phyloP scores from a whole-genome alignment of 1,140 invertebrate species.

The Drosophila lacertosa region DNA sequence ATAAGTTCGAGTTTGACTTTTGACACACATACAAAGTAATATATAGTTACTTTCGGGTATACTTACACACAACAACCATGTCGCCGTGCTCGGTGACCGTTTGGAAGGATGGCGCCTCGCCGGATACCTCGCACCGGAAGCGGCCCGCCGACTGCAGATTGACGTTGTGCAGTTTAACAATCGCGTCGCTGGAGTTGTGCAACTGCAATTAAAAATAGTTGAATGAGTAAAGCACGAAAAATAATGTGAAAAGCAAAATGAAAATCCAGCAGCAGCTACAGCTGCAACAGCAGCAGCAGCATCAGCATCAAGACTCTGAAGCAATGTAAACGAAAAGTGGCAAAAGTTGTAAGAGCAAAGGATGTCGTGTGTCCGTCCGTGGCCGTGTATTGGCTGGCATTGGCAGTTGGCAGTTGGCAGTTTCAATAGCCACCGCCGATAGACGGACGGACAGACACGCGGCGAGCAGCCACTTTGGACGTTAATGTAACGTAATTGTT shows the following conservation, averaged over 20 bases:
- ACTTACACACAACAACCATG: constrained; percentile 92
- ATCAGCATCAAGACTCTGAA: constrained; percentile 28
- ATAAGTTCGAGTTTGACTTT: constrained; percentile 64
- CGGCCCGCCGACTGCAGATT: constrained; percentile 90
- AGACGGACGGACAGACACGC: too few relatives aligned
- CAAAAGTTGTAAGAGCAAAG: constrained; percentile 53
- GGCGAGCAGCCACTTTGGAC: constrained; percentile 59
- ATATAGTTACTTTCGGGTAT: constrained; percentile 13
- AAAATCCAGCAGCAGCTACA: constrained; percentile 18
- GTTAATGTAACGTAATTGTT: constrained; percentile 79
- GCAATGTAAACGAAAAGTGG: constrained; percentile 57
- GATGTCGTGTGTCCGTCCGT: constrained; percentile 7
- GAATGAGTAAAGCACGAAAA: constrained; percentile 51
- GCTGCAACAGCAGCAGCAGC: constrained; percentile 36
- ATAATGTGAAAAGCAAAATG: constrained; percentile 21
- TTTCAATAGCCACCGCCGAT: constrained; percentile 41
- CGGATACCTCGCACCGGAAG: constrained; percentile 94
- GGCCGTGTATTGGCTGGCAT: background rate
- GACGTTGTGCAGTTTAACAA: constrained; percentile 90
- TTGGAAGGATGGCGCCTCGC: constrained; percentile 91
- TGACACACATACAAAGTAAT: constrained; percentile 1
- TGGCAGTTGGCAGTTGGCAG: constrained; percentile 41
- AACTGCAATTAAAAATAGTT: constrained; percentile 86
- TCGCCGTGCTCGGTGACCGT: constrained; percentile 91
- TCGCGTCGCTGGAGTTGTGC: constrained; percentile 89